Percentiles rank a stretch among this genome's conserved stretches.
Evolutionary conservation across 2,113 vertebrate genomes (phyloP).

Genomic region (Prochilodus magdalenae): DNA sequence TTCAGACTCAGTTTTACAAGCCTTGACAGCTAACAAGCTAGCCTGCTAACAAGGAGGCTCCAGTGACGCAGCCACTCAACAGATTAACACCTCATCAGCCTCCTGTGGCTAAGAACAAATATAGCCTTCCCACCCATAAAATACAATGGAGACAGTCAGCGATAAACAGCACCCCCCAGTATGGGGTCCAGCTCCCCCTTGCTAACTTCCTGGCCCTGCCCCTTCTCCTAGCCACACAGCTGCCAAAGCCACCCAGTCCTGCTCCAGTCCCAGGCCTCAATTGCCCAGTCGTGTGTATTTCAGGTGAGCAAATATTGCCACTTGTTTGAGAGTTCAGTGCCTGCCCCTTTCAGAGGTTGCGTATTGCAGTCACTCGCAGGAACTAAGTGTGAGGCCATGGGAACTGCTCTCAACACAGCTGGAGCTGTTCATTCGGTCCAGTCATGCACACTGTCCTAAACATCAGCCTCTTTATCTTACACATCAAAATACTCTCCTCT

Average conservation of each 20-base stretch:
- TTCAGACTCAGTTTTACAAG: constrained; percentile 73
- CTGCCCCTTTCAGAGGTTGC: constrained; percentile 75
- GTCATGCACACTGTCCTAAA: constrained; percentile 68
- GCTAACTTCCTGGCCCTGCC: constrained; percentile 82
- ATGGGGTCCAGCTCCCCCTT: constrained; percentile 61
- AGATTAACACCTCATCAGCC: constrained; percentile 93
- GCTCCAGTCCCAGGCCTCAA: constrained; percentile 63
- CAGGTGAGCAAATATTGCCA: constrained; percentile 94
- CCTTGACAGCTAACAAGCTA: constrained; percentile 76
- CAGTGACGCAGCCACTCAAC: constrained; percentile 73
- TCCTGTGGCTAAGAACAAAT: constrained; percentile 89
- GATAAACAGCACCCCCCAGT: constrained; percentile 82
- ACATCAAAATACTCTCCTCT: background rate
- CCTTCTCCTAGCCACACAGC: constrained; percentile 75
- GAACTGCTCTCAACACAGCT: constrained; percentile 77
- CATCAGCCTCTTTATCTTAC: constrained; percentile 33
- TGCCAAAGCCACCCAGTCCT: constrained; percentile 67
- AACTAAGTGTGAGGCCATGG: constrained; percentile 71
- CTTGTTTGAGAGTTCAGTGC: constrained; percentile 83
- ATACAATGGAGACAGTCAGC: constrained; percentile 80
- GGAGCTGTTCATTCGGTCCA: constrained; percentile 76
- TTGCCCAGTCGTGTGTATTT: constrained; percentile 76
- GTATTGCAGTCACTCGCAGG: constrained; percentile 79
- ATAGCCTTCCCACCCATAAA: constrained; percentile 79
- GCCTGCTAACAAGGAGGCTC: constrained; percentile 72